Base-by-base conservation (phyloP, 1,140 invertebrate species). In the Listronotus oregonensis region DNA sequence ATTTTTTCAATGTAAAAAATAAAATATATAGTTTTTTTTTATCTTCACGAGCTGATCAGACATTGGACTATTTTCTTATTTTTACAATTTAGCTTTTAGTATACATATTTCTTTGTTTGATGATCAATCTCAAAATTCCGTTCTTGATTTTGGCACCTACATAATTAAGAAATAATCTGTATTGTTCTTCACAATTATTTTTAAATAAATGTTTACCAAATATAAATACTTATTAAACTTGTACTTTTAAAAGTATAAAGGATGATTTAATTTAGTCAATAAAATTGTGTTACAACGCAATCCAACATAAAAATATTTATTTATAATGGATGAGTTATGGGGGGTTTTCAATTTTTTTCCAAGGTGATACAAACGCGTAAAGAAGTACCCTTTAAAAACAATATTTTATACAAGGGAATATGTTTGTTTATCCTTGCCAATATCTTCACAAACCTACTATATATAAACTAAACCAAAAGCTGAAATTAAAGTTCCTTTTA, bases 251-350 rank as follows among this genome's bases (percentile, higher is more conserved):
- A 44, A 58, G 32, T 42, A 10, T 58, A 44, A 58, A 58, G 55
- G 43, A 58, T 46, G 55, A 58, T 37, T 58, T 18, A 58, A 46
- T 58, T n/a, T 46, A 46, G 34, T 15, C 55, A 12, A 27, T 58
- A 46, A 14, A 44, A 55, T 27, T 3, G 21, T 27, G 2, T 17
- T 11, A 17, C 40, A 58, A 58, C 55, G 42, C 55, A 58, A 58
- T 58, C 17, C 21, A 39, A 46, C 9, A 58, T 58, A 27, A 58
- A 58, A 7, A 58, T 32, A 58, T 58, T 58, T 55, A 55, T 58
- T 58, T 46, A 58, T 58, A 58, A 58, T 58, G 55, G 55, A 58
- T 58, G 55, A 58, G 55, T 58, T 31, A n/a, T 44, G 55, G 42
- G 18, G 27, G 55, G 55, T 14, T 39, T 55, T 55, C 37, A 55